phyloP scores from a whole-genome alignment of 2,888 invertebrate genomes.

The Lagria hirta region DNA sequence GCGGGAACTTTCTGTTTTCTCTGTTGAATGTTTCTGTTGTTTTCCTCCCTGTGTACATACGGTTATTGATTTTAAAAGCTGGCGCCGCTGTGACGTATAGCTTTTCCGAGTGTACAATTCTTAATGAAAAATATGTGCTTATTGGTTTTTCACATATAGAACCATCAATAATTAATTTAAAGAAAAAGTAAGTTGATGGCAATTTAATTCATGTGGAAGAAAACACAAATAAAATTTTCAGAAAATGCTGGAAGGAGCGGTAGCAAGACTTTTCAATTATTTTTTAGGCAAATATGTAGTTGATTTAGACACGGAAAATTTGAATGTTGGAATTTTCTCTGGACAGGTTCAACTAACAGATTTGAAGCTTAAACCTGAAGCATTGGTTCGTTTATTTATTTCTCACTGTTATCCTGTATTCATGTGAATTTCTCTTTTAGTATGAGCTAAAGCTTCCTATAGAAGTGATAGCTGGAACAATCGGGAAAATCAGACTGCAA shows the following conservation, averaged over 20 bases:
- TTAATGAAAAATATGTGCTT: no score
- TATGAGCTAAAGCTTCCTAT: slow-evolving; percentile 79
- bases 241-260: slow-evolving; percentile 77
- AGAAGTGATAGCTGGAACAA: slow-evolving; percentile 77
- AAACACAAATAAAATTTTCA: slow-evolving; percentile 5
- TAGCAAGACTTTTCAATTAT: slow-evolving; percentile 77
- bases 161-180: no score
- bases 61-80: no score
- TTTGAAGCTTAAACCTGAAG: slow-evolving; percentile 76
- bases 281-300: slow-evolving; percentile 80
- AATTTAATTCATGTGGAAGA: background rate
- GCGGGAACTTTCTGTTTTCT: no score
- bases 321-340: slow-evolving; percentile 81
- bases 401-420: background rate
- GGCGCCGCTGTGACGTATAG: no score
- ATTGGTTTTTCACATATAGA: no score
- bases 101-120: no score
- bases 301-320: slow-evolving; percentile 79
- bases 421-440: slow-evolving; percentile 56
- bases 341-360: slow-evolving; percentile 78
- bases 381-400: slow-evolving; percentile 65
- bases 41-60: no score
- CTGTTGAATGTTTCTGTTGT: no score
- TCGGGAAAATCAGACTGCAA: slow-evolving; percentile 72
- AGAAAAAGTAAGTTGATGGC: no score